Evolutionary conservation across 2,797 vertebrate genomes (phyloP).

Genomic region (Centropyge bicolor): DNA sequence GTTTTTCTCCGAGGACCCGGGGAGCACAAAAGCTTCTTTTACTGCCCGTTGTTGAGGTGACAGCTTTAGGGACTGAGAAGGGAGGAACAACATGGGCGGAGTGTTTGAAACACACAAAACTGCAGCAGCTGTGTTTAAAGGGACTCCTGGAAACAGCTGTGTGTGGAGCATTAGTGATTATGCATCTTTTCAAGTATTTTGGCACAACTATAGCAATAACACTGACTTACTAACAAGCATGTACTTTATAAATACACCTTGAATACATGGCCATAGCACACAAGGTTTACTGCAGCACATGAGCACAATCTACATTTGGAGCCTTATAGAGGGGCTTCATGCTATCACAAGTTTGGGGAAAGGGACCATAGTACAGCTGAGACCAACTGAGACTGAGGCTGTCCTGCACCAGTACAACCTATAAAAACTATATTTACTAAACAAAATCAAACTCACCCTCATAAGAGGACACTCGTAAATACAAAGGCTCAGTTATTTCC

Average conservation of each 20-base stretch:
- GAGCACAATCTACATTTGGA: constrained; percentile 25
- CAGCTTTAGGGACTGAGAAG: constrained; percentile 80
- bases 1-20: constrained; percentile 59
- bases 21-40: constrained; percentile 73
- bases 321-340: background rate
- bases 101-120: constrained; percentile 73
- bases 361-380: background rate
- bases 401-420: background rate
- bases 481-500: constrained; percentile 22
- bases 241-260: constrained; percentile 73
- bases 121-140: constrained; percentile 85
- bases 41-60: constrained; percentile 82
- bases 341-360: constrained; percentile 12
- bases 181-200: constrained; percentile 83
- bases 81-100: constrained; percentile 75
- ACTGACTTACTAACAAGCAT: constrained; percentile 73
- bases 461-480: constrained; percentile 7
- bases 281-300: constrained; percentile 37
- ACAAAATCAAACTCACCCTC: background rate
- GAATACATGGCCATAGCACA: constrained; percentile 52
- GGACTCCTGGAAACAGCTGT: constrained; percentile 86
- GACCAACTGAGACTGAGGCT: constrained; percentile 1
- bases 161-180: constrained; percentile 72
- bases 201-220: constrained; percentile 76
- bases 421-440: background rate